phyloP scores from a whole-genome alignment of 2,888 invertebrate genomes.

The Scaptomyza parva region DNA sequence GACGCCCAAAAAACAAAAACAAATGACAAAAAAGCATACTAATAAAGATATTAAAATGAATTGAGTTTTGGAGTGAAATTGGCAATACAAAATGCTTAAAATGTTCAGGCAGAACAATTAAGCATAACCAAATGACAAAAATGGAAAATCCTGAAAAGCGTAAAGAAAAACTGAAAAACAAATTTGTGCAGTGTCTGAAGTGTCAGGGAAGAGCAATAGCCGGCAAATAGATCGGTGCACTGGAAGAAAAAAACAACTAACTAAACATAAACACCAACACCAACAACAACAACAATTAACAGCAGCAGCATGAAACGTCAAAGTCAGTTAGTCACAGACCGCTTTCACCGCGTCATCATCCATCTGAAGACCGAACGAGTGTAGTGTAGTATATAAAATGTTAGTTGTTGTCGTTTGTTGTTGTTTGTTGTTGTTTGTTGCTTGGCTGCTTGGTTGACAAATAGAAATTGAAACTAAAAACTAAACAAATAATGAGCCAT shows the following conservation, averaged over 20 bases:
- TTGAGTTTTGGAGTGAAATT: constrained; percentile 20
- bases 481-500: constrained; percentile 80
- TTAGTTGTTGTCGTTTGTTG: constrained; percentile 47
- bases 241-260: constrained; percentile 13
- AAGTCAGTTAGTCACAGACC: constrained; percentile 52
- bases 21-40: constrained; percentile 15
- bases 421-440: too few species aligned
- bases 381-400: constrained; percentile 35
- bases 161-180: constrained; percentile 29
- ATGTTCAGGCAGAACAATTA: constrained; percentile 37
- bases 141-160: constrained; percentile 29
- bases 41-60: constrained; percentile 56
- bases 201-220: constrained; percentile 51
- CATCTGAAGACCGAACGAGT: constrained; percentile 60
- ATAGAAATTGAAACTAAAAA: constrained; percentile 76
- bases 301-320: constrained; percentile 22
- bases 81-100: constrained; percentile 1
- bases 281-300: constrained; percentile 2
- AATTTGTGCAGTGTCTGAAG: constrained; percentile 16
- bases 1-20: constrained; percentile 30
- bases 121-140: constrained; percentile 28
- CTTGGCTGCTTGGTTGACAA: constrained; percentile 56
- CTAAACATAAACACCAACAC: constrained; percentile 4
- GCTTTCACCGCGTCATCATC: constrained; percentile 69
- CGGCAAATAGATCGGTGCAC: constrained; percentile 51